phyloP scores from a whole-genome alignment of 2,888 invertebrate species.

The Glaucopsyche alexis region DNA sequence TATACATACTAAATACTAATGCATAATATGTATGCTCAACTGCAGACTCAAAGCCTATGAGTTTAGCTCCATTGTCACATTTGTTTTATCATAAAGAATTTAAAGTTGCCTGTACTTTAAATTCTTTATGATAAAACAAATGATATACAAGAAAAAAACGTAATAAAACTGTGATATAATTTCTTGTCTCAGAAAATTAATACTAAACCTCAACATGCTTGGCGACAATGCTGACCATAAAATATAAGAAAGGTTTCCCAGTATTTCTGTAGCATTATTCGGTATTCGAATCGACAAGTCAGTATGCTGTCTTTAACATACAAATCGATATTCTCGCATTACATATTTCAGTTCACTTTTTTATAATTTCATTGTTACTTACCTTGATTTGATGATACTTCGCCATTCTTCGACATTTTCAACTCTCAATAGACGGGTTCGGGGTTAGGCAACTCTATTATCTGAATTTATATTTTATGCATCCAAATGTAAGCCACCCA shows the following conservation, averaged over 20 bases:
- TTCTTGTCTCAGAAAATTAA: neutral
- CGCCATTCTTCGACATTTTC: constrained; percentile 87
- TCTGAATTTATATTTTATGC: constrained; percentile 58
- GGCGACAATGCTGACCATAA: neutral
- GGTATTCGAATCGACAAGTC: neutral
- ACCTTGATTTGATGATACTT: constrained; percentile 84
- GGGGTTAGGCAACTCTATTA: constrained; percentile 47
- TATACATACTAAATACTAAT: neutral
- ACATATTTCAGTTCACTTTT: constrained; percentile 34
- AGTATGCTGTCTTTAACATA: neutral
- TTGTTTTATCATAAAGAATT: too few relatives aligned
- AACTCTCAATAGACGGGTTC: constrained; percentile 42
- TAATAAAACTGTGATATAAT: too few relatives aligned
- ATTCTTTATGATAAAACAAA: too few relatives aligned
- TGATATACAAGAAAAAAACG: too few relatives aligned
- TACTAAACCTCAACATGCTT: neutral
- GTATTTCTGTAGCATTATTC: neutral
- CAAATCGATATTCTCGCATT: constrained; percentile 10
- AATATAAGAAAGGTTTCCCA: neutral
- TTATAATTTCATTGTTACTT: constrained; percentile 41
- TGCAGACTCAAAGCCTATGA: neutral
- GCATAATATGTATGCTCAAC: neutral
- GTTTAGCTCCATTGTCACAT: neutral
- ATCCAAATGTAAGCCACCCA: constrained; percentile 59
- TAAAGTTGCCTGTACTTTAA: too few relatives aligned